These are phyloP conservation scores for Gallinago stenura DNA, from an alignment of 2,797 vertebrate genomes.

Conservation along the genomic window DNA sequence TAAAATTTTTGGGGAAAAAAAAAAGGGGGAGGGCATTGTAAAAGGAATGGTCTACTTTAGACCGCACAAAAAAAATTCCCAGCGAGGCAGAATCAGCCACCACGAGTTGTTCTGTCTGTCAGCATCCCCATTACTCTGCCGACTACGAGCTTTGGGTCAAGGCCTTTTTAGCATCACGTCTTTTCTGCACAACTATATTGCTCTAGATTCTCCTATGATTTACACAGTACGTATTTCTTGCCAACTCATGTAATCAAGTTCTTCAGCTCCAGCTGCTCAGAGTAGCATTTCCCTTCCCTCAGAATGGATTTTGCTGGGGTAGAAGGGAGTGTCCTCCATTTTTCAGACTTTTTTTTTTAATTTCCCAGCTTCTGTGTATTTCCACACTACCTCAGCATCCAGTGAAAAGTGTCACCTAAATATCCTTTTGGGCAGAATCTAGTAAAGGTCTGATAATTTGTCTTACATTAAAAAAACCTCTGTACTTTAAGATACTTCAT, in stretches of 20 bases:
- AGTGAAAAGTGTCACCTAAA: not conserved
- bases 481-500: not conserved
- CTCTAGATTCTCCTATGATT: not conserved
- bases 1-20: not conserved
- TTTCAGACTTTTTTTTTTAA: not conserved
- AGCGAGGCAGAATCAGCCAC: not conserved
- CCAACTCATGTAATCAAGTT: not conserved
- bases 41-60: not conserved
- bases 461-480: not conserved
- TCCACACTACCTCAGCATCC: not conserved
- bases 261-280: not conserved
- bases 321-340: not conserved
- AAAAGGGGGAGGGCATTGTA: not conserved
- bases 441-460: not conserved
- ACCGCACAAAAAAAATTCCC: not conserved
- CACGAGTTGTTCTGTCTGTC: not conserved
- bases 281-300: not conserved
- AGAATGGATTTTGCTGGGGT: not conserved
- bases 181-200: not conserved
- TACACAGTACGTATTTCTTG: not conserved
- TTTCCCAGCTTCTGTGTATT: not conserved
- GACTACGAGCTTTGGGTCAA: not conserved
- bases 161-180: not conserved
- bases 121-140: not conserved
- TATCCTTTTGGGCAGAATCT: not conserved